These are phyloP conservation scores for Neoscelio sp. DNA, from an alignment of 2,888 invertebrate species.

Conservation along the genomic window DNA sequence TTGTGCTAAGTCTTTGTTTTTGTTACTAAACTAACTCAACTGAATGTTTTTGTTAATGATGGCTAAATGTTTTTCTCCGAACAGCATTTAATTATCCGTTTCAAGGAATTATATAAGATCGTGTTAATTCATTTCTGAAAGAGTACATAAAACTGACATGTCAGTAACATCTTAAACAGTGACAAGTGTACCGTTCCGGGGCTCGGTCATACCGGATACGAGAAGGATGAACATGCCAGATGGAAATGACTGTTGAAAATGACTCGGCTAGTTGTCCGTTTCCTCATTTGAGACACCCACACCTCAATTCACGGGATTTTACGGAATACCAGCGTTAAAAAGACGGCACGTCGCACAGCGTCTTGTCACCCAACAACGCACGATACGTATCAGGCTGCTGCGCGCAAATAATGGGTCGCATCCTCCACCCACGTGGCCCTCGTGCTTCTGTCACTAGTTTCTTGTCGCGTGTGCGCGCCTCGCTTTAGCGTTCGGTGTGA, in stretches of 20 bases:
- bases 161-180: conserved; percentile 19
- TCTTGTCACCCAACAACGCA: conserved; percentile 64
- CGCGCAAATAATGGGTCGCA: conserved; percentile 77
- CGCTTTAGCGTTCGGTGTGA: conserved; percentile 24
- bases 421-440: conserved; percentile 78
- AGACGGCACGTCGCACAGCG: conserved; percentile 48
- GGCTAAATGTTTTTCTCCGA: too few relatives aligned
- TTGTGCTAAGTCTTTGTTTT: too few relatives aligned
- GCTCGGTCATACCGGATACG: conserved; percentile 62
- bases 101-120: too few relatives aligned
- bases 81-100: too few relatives aligned
- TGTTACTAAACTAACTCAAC: too few relatives aligned
- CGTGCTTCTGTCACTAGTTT: conserved; percentile 13
- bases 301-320: conserved; percentile 81
- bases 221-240: conserved; percentile 62
- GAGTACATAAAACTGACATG: too few relatives aligned
- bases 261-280: conserved; percentile 80
- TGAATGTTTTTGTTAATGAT: too few relatives aligned
- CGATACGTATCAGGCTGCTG: conserved; percentile 46
- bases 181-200: conserved; percentile 51
- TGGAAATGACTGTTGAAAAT: conserved; percentile 75
- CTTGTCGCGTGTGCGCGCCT: conserved; percentile 47
- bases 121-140: too few relatives aligned
- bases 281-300: conserved; percentile 82
- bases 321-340: conserved; percentile 76